Evolutionary conservation across 2,888 invertebrate species (phyloP).

Genomic region (Eulithis testata): DNA sequence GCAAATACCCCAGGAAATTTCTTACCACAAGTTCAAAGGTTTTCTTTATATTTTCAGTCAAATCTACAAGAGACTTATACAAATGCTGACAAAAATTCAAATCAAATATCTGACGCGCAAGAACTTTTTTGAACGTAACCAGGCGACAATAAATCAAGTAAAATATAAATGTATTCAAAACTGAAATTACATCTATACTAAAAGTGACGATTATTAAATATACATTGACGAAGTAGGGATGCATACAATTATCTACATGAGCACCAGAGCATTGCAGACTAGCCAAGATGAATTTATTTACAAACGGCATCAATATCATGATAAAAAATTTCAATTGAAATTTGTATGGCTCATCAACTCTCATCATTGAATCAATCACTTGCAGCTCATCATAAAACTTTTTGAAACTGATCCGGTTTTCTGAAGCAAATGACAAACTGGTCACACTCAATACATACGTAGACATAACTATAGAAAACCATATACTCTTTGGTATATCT

Average conservation of each 20-base stretch:
- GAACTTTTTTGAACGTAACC: neutral
- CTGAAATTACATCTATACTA: neutral
- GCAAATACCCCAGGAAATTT: neutral
- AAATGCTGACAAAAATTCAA: conserved; percentile 7
- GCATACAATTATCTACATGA: neutral
- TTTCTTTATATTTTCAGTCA: conserved; percentile 8
- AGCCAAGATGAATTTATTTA: neutral
- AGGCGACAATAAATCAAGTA: conserved; percentile 11
- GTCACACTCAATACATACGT: conserved; percentile 1
- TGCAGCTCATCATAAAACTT: no score
- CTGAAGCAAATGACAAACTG: neutral
- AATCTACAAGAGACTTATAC: conserved; percentile 12
- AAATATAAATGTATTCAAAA: conserved; percentile 5
- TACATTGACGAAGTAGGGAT: neutral
- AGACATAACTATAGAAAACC: neutral
- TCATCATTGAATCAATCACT: no score
- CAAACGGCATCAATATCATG: no score
- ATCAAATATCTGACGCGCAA: neutral
- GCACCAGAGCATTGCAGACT: neutral
- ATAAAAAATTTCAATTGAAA: no score
- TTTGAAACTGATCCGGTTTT: neutral
- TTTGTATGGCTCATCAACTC: no score
- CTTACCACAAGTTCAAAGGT: conserved; percentile 9
- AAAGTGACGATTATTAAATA: neutral
- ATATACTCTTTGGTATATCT: neutral